A percentile compares a stretch with the other conserved stretches of the same genome.
Conservation (phyloP, 2,888 invertebrate genomes). For the Aleiodes leptofemur region DNA sequence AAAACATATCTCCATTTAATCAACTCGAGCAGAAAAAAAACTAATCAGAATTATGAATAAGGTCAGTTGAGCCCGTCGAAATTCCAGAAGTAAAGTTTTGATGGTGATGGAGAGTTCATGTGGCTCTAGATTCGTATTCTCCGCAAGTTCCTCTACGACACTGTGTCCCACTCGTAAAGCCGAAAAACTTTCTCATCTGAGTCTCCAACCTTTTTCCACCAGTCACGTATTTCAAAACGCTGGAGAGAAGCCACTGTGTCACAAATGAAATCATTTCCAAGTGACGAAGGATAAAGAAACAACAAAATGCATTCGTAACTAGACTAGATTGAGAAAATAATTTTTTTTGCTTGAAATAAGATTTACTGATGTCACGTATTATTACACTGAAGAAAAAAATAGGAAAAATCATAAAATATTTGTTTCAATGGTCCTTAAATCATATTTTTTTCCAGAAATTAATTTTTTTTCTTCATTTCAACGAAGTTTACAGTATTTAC, state of each 20-base stretch:
- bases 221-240: conserved; percentile 42
- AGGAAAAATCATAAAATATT: no score
- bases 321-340: no score
- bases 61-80: conserved; percentile 18
- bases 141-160: conserved; percentile 17
- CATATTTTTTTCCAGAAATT: no score
- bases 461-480: no score
- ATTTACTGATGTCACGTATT: no score
- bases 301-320: no score
- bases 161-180: conserved; percentile 36
- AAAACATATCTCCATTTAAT: background rate
- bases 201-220: background rate
- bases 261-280: conserved; percentile 8
- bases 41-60: conserved; percentile 32
- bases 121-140: conserved; percentile 39
- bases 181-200: conserved; percentile 42
- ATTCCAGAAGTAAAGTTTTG: conserved; percentile 26
- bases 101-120: conserved; percentile 28
- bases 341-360: no score
- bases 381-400: no score
- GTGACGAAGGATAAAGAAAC: background rate
- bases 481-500: no score
- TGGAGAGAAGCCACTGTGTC: conserved; percentile 26
- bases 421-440: no score
- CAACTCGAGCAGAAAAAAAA: conserved; percentile 1